Conservation (phyloP, 2,113 vertebrate genomes). For the Poecilia latipinna region DNA sequence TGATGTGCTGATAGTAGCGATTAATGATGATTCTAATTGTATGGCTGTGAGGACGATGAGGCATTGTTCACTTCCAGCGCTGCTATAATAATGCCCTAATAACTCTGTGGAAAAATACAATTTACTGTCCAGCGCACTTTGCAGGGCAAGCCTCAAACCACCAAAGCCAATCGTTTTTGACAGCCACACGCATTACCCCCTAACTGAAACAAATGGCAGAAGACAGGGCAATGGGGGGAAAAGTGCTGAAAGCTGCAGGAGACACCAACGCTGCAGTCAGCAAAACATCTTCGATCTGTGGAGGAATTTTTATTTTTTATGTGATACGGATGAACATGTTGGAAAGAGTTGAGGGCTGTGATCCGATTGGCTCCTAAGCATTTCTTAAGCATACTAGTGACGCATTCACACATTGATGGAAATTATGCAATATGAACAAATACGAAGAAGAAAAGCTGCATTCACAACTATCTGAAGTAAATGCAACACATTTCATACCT, state of each 20-base stretch:
- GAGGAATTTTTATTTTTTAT: background rate
- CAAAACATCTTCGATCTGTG: background rate
- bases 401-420: too few species aligned
- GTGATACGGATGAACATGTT: background rate
- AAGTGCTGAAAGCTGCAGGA: slow-evolving; percentile 33
- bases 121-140: slow-evolving; percentile 52
- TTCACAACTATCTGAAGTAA: too few species aligned
- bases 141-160: slow-evolving; percentile 30
- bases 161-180: slow-evolving; percentile 64
- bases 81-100: slow-evolving; percentile 61
- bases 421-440: too few species aligned
- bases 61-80: slow-evolving; percentile 63
- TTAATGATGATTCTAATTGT: slow-evolving; percentile 78
- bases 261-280: slow-evolving; percentile 39
- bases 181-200: slow-evolving; percentile 53
- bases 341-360: background rate
- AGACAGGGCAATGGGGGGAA: slow-evolving; percentile 36
- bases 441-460: too few species aligned
- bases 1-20: slow-evolving; percentile 61
- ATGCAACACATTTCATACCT: too few species aligned
- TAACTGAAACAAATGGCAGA: slow-evolving; percentile 69
- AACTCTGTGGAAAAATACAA: slow-evolving; percentile 68
- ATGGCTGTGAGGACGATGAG: slow-evolving; percentile 37
- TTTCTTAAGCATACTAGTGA: too few species aligned
- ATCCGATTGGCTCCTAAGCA: background rate